These are phyloP conservation scores for Gallinago media DNA, from an alignment of 2,113 vertebrate species.

Conservation along the genomic window DNA sequence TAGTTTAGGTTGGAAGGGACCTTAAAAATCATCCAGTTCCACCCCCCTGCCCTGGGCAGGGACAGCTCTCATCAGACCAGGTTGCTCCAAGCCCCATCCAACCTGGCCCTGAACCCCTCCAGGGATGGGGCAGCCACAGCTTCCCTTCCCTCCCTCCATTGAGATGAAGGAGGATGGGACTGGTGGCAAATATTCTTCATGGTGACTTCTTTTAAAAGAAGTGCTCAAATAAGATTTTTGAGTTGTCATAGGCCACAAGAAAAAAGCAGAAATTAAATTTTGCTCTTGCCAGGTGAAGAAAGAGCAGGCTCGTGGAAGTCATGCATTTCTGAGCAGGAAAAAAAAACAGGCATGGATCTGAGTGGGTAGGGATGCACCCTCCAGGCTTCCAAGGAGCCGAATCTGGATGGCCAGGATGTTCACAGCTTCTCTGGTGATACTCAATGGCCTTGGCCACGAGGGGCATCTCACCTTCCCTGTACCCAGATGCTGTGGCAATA, in stretches of 20 bases:
- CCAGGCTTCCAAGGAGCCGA: rapidly evolving
- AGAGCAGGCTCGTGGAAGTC: rapidly evolving
- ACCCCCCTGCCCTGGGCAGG: background rate
- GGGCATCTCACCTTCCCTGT: background rate
- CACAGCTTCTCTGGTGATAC: rapidly evolving
- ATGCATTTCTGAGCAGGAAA: rapidly evolving
- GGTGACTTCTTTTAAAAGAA: background rate
- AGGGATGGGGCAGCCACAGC: no score
- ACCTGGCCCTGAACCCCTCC: no score
- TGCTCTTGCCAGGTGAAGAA: background rate
- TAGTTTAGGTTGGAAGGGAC: background rate
- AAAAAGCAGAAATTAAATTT: background rate
- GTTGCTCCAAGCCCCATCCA: background rate
- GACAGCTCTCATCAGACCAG: background rate
- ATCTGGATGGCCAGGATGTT: rapidly evolving
- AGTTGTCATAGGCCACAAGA: background rate
- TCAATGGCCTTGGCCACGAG: rapidly evolving
- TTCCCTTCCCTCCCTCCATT: no score
- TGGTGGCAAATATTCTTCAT: background rate
- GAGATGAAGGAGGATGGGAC: background rate
- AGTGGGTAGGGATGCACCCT: background rate
- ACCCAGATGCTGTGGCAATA: rapidly evolving
- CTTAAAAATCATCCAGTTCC: background rate
- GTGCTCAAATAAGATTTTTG: background rate
- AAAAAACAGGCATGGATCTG: background rate